A percentile compares a stretch with the other conserved stretches of the same genome.
Evolutionary conservation across 1,140 invertebrate species (phyloP).

Genomic region (Lerema accius): DNA sequence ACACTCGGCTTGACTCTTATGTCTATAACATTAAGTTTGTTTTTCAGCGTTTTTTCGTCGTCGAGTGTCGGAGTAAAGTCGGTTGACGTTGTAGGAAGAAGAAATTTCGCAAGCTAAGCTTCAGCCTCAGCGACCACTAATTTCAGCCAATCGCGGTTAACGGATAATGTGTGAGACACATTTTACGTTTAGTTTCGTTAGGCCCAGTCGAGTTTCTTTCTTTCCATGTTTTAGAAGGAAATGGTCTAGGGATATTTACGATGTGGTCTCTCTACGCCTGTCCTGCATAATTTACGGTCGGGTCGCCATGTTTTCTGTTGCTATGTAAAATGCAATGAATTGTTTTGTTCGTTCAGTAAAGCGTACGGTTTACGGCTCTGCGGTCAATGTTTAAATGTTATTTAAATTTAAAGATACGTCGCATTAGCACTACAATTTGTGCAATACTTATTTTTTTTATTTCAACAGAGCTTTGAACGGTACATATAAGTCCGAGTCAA

Average conservation of each 20-base stretch:
- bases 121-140: conserved; percentile 65
- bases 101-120: conserved; percentile 78
- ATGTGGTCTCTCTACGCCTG: conserved; percentile 46
- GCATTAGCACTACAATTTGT: neutral
- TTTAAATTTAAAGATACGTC: conserved; percentile 24
- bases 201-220: conserved; percentile 14
- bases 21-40: conserved; percentile 45
- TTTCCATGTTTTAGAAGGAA: conserved; percentile 42
- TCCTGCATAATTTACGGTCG: conserved; percentile 49
- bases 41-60: conserved; percentile 45
- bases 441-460: no score
- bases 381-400: conserved; percentile 22
- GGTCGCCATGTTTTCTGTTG: conserved; percentile 46
- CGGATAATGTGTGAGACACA: conserved; percentile 57
- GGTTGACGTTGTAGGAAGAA: conserved; percentile 55
- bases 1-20: conserved; percentile 47
- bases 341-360: conserved; percentile 32
- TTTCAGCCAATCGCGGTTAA: conserved; percentile 63
- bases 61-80: conserved; percentile 49
- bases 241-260: conserved; percentile 49
- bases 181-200: conserved; percentile 43
- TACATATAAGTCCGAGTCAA: no score
- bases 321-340: conserved; percentile 45
- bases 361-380: conserved; percentile 14
- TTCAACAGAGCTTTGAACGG: no score